Evolutionary conservation across 2,113 vertebrate species (phyloP), one percentile per base, ranked within the genome.

Genomic region (Sinocyclocheilus grahami): DNA sequence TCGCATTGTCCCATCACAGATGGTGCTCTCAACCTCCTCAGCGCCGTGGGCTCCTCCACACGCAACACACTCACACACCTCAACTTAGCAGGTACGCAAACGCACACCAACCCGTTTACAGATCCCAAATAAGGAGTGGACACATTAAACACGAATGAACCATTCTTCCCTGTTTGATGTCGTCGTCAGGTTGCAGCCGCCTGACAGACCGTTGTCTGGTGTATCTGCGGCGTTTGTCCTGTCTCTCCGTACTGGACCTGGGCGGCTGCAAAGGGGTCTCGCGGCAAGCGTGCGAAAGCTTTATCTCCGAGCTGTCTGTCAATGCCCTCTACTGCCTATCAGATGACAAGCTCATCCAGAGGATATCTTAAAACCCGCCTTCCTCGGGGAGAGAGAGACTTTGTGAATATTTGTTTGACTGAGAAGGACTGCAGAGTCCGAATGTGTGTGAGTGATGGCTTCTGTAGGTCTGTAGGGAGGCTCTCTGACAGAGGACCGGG

Each of bases 301-400:
- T 99, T 93, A 98, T 99, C 94, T 97, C 97, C 20, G 97, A 99
- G 94, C 94, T 99, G 92, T 98, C 97, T 14, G 97, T 98, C 94
- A 98, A 97, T 93, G 96, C 95, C 88, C 97, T 99, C 92, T 99
- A 98, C 95, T 99, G 97, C 95, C 96, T 99, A 89, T 97, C 97
- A 4, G 98, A 99, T n/a, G 98, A 99, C 93, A 99, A 98, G 93
- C 96, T 99, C 92, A 98, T 99, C 92, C 97, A 99, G 96, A 96
- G 97, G 94, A 99, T 99, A 96, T 98, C 97, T 90, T 99, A 97
- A 95, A 94, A 93, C 63, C 86, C 11, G 27, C 78, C 30, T 72
- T 65, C 48, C 74, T 76, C 77, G 39, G 78, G 30, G 76, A 65
- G 80, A 78, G 53, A 58, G 20, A 30, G 87, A 86, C 75, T 83